Evolutionary conservation across 2,888 invertebrate species (phyloP), one percentile per base, ranked within the genome.

Genomic region (Troides helena): DNA sequence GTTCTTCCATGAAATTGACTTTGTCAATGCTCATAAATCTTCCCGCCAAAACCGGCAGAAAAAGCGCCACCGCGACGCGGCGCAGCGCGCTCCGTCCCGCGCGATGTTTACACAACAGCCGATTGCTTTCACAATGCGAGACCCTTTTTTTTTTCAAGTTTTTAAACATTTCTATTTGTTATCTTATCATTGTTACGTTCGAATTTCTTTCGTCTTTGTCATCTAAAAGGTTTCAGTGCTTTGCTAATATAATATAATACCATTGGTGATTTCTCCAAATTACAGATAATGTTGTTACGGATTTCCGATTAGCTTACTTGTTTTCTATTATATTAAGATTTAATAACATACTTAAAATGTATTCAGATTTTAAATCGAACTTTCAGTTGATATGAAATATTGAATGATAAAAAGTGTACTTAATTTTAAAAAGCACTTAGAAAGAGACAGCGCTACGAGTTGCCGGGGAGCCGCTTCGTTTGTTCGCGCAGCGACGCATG

Each of bases 11-110:
- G 85, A 91, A 91, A 92, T 92, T 88, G 89, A 91, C 90, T 89
- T 88, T 91, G 92, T 91, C 91, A 90, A 86, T 85, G 85, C 75
- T 83, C 87, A 88, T 92, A 92, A 92, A 92, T 92, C 90, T 91
- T 88, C 82, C 75, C 81, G 80, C 77, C 81, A 78, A 86, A 83
- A 81, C 78, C 75, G 72, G 57, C 53, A 60, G 77, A 80, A 82
- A 85, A 88, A 86, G 85, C 82, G 81, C 79, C 79, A 80, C 77
- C 74, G 80, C 82, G 85, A 84, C 84, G 78, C 82, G 81, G 81
- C 76, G 73, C 77, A 77, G 81, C 80, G 82, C 84, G 85, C 81
- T 80, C 78, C 80, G 83, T 80, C 81, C 81, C 82, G 80, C 75
- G 86, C 88, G 86, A 88, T 92, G 91, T 92, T 90, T 87, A 90